Base-by-base conservation (phyloP, 1,140 invertebrate species). In the Hestina assimilis region DNA sequence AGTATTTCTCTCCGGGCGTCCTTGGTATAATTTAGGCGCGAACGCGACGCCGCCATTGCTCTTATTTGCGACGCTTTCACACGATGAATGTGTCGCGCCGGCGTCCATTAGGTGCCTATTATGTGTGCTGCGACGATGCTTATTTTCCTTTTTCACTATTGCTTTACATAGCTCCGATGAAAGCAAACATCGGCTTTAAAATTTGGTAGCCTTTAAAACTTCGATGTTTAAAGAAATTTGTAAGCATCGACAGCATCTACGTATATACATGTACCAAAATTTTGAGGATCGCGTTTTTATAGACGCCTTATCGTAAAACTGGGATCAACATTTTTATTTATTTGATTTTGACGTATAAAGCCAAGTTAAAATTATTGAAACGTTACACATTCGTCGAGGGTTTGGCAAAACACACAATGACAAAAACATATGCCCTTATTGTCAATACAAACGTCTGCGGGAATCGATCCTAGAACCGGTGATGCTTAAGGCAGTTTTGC, bases 101-200 rank as follows among this genome's bases (percentile, higher is more conserved):
- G 53, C 71, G 55, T 71, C 79, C 77, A 84, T 81, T 81, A 81
- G 75, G 59, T 75, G 75, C 69, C 77, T 75, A 79, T 84, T 84
- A 80, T 82, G 75, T 77, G 70, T 69, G 65, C 46, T 42, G 56
- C 53, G 45, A 51, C 40, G 43, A 35, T 52, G 56, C 35, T 35
- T 48, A 29, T 62, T 64, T 62, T 63, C 15, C 15, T 66, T 69
- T 65, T 63, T 29, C 45, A 53, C 40, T 46, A 53, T 52, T 57
- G 43, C 62, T 42, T 4, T 40, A 40, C 38, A 50, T 3, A 1
- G 12, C n/a, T 50, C 15, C 21, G 47, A 20, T 50, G 47, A 50
- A 50, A 28, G 45, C 29, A 21, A 9, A 46, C 15, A 29, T 28
- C 38, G 24, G 28, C 47, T 50, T 50, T 62, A 59, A 24, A 58